These are phyloP conservation scores for human (Homo sapiens) DNA, from an alignment of 2,113 vertebrate species.

Conservation along the genomic window DNA sequence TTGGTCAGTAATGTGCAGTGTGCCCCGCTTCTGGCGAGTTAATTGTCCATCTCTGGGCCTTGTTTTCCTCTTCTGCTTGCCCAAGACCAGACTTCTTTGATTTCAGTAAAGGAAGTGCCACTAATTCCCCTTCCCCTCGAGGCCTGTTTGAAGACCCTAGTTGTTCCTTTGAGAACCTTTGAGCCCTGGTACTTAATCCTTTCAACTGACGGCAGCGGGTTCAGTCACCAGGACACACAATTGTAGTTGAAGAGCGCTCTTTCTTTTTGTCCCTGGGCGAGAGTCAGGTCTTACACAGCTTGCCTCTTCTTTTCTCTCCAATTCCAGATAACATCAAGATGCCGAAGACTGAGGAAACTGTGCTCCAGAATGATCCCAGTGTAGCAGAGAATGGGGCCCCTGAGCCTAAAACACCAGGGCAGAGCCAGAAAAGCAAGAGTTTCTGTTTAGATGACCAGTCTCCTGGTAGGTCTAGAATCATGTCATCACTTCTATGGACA, in stretches of 20 bases:
- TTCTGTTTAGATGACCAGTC: not conserved
- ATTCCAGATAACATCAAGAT: constrained; percentile 62
- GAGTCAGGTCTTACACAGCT: not conserved
- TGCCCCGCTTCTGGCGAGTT: not conserved
- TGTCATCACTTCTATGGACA: not conserved
- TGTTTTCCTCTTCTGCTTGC: not conserved
- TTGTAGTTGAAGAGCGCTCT: not conserved
- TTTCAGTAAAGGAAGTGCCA: not conserved
- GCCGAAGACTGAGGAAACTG: constrained; percentile 36
- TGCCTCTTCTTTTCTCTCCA: not conserved
- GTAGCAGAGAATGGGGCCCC: not conserved
- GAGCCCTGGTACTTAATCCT: not conserved
- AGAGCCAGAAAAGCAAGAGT: not conserved
- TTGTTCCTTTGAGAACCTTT: not conserved
- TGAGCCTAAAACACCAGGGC: not conserved
- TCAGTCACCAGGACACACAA: not conserved
- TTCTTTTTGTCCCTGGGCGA: not conserved
- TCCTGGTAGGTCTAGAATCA: constrained; percentile 48
- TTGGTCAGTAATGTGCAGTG: not conserved
- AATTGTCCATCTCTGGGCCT: not conserved
- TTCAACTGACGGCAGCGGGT: not conserved
- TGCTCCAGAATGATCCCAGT: not conserved
- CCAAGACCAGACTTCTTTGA: not conserved
- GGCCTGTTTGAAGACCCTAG: not conserved
- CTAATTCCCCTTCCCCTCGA: not conserved